Evolutionary conservation across 2,888 invertebrate genomes (phyloP).

Genomic region (Pollenia labialis): DNA sequence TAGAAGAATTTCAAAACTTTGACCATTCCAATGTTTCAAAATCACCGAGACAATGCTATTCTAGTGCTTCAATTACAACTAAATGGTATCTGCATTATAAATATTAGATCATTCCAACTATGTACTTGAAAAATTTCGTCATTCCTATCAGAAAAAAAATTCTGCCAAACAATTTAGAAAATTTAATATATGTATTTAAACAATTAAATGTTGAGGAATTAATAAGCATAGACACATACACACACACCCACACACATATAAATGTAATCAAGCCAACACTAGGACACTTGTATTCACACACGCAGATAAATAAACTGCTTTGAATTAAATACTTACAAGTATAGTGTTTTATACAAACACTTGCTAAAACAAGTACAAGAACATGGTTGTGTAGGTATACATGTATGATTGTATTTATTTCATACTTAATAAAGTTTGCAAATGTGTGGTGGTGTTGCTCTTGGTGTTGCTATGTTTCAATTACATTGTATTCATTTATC

Average conservation of each 20-base stretch:
- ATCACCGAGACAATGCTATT: too few relatives aligned
- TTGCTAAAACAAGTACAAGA: slow-evolving; percentile 20
- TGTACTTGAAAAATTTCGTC: too few relatives aligned
- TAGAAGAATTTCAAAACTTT: too few relatives aligned
- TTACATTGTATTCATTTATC: slow-evolving; percentile 32
- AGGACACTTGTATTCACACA: background rate
- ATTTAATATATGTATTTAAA: slow-evolving; percentile 20
- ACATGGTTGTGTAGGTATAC: background rate
- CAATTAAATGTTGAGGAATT: slow-evolving; percentile 40
- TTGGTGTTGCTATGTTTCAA: slow-evolving; percentile 34
- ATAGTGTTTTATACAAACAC: slow-evolving; percentile 32
- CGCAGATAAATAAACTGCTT: slow-evolving; percentile 3
- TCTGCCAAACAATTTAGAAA: background rate
- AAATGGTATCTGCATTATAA: too few relatives aligned
- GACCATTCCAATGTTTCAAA: too few relatives aligned
- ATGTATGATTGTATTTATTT: slow-evolving; percentile 10
- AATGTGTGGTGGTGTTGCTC: slow-evolving; percentile 3
- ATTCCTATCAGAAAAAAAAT: background rate
- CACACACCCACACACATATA: background rate
- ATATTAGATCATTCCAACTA: too few relatives aligned
- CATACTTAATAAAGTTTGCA: slow-evolving; percentile 31
- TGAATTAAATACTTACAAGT: slow-evolving; percentile 42
- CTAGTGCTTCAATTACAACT: too few relatives aligned
- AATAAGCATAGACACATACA: background rate
- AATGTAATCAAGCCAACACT: background rate